Conservation (phyloP, 2,797 vertebrate genomes). For the Otolemur crassicaudatus region DNA sequence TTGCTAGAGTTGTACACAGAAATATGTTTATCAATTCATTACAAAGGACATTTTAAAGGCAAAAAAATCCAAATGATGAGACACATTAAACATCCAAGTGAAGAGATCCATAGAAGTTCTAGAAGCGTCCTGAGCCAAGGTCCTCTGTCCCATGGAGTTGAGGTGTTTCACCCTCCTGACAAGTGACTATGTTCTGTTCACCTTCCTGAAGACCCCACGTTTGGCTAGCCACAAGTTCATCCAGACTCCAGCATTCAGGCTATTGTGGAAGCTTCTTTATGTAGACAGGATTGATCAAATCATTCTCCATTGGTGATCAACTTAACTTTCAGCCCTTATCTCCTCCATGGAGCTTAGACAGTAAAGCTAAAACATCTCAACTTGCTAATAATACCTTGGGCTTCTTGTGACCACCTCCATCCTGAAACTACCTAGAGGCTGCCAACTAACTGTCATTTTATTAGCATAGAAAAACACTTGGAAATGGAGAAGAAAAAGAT, state of each 20-base stretch:
- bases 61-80: background rate
- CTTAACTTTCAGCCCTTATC: background rate
- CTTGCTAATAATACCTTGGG: background rate
- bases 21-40: background rate
- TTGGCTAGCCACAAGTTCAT: background rate
- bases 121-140: background rate
- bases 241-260: background rate
- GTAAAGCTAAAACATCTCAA: background rate
- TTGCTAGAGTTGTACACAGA: background rate
- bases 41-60: background rate
- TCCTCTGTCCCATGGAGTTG: background rate
- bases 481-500: background rate
- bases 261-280: background rate
- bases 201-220: background rate
- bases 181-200: background rate
- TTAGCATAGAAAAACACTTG: background rate
- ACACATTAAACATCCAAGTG: background rate
- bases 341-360: background rate
- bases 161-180: background rate
- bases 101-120: background rate
- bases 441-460: background rate
- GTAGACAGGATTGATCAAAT: background rate
- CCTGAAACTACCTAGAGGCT: background rate
- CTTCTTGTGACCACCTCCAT: background rate
- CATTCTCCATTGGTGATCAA: background rate